phyloP scores from a whole-genome alignment of 2,888 invertebrate species.

The Drosophila histrio region DNA sequence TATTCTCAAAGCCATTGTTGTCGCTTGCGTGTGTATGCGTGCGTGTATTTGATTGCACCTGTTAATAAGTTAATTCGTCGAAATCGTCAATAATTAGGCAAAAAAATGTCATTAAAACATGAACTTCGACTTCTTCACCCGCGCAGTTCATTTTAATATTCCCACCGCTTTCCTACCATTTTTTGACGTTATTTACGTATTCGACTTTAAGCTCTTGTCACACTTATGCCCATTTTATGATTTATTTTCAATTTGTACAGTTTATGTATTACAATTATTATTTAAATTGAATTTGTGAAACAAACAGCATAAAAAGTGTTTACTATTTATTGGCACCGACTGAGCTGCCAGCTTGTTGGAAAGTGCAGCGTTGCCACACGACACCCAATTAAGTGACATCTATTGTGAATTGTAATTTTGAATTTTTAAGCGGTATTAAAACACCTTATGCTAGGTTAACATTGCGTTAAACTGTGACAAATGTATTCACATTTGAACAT shows the following conservation, averaged over 20 bases:
- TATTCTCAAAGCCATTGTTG: background rate
- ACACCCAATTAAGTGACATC: background rate
- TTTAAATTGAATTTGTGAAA: slow-evolving; percentile 15
- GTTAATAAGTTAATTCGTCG: slow-evolving; percentile 5
- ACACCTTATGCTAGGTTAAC: too few species aligned
- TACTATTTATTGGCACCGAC: slow-evolving; percentile 30
- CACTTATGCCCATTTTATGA: slow-evolving; percentile 14
- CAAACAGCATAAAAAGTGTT: slow-evolving; percentile 22
- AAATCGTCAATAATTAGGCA: slow-evolving; percentile 21
- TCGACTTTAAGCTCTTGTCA: background rate
- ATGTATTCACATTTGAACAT: too few species aligned
- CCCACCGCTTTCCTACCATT: slow-evolving; percentile 40
- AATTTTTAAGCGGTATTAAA: background rate
- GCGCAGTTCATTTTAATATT: background rate
- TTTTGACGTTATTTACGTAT: background rate
- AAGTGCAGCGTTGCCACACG: slow-evolving; percentile 24
- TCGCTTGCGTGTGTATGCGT: slow-evolving; percentile 5
- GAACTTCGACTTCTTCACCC: slow-evolving; percentile 29
- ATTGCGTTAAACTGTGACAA: too few species aligned
- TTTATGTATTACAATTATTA: background rate
- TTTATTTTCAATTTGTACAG: background rate
- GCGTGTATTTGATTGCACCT: slow-evolving; percentile 30
- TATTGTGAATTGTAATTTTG: background rate
- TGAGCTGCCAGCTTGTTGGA: slow-evolving; percentile 39
- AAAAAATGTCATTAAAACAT: slow-evolving; percentile 19